phyloP scores from a whole-genome alignment of 2,797 vertebrate genomes.

The Sebastes alutus region DNA sequence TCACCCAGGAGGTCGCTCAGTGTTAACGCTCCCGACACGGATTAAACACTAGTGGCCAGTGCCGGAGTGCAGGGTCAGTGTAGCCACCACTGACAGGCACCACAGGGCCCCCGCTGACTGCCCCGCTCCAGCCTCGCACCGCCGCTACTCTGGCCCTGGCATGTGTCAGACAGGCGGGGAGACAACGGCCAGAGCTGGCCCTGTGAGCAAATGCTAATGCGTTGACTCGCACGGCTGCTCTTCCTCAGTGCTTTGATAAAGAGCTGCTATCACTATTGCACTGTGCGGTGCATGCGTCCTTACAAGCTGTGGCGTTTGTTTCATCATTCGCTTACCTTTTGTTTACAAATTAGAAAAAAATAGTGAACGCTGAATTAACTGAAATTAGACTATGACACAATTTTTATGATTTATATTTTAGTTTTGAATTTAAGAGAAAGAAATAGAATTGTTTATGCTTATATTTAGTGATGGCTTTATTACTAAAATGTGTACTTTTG shows the following conservation, averaged over 20 bases:
- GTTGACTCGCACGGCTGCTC: conserved; percentile 49
- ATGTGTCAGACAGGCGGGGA: conserved; percentile 78
- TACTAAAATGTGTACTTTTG: not conserved
- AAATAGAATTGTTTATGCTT: not conserved
- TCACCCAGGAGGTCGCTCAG: conserved; percentile 92
- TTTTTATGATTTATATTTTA: not conserved
- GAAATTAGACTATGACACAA: not conserved
- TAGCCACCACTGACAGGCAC: conserved; percentile 84
- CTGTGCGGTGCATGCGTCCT: conserved; percentile 11
- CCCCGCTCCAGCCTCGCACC: conserved; percentile 57
- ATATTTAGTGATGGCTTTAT: not conserved
- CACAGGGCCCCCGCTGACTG: conserved; percentile 74
- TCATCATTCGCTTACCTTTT: conserved; percentile 14
- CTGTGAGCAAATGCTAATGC: conserved; percentile 73
- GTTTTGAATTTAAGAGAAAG: not conserved
- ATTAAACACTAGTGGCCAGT: conserved; percentile 92
- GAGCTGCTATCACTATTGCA: conserved; percentile 39
- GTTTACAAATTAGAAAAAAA: conserved; percentile 21
- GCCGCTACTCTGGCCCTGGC: conserved; percentile 69
- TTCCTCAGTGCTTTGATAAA: conserved; percentile 60
- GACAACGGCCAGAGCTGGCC: conserved; percentile 65
- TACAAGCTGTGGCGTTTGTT: conserved; percentile 25
- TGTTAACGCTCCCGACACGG: conserved; percentile 96
- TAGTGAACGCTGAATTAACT: not conserved
- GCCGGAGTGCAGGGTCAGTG: conserved; percentile 82